Conservation (phyloP, 2,888 invertebrate species). For the Homarus gammarus region DNA sequence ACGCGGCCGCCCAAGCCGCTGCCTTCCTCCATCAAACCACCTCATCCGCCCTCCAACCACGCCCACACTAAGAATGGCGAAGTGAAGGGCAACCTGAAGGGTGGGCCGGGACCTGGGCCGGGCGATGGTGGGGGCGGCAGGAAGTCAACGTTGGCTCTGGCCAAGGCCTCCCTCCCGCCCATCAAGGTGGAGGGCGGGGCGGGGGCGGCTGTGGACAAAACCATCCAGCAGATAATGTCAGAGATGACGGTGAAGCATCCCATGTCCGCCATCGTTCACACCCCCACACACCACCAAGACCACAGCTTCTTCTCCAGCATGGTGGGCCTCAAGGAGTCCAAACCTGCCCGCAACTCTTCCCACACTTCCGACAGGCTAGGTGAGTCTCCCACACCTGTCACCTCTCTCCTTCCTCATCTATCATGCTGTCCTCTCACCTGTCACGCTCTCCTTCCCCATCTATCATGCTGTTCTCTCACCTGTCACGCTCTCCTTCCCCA, state of each 20-base stretch:
- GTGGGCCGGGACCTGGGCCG: slow-evolving; percentile 68
- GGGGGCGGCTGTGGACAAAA: slow-evolving; percentile 32
- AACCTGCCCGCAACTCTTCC: background rate
- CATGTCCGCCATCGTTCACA: slow-evolving; percentile 61
- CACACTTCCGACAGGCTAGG: background rate
- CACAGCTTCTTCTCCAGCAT: slow-evolving; percentile 27
- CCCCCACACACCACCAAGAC: slow-evolving; percentile 48
- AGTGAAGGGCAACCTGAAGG: slow-evolving; percentile 64
- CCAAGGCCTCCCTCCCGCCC: background rate
- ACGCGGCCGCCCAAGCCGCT: slow-evolving; percentile 43
- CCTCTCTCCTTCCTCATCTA: background rate
- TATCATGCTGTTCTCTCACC: background rate
- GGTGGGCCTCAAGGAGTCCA: background rate
- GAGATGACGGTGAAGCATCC: slow-evolving; percentile 52
- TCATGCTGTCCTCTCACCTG: background rate
- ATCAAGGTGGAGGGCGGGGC: slow-evolving; percentile 34
- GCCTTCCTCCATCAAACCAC: slow-evolving; percentile 27
- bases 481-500: background rate
- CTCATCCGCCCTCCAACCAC: slow-evolving; percentile 50
- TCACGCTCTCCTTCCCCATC: slow-evolving; percentile 6
- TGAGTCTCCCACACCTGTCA: slow-evolving; percentile 2
- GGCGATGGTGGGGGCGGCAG: slow-evolving; percentile 50
- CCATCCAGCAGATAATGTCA: slow-evolving; percentile 62
- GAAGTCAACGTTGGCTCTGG: background rate
- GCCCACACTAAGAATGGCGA: slow-evolving; percentile 56